A percentile compares a stretch with the other conserved stretches of the same genome.
Conservation (phyloP, 1,140 invertebrate genomes). For the Drosophila carrolli region DNA sequence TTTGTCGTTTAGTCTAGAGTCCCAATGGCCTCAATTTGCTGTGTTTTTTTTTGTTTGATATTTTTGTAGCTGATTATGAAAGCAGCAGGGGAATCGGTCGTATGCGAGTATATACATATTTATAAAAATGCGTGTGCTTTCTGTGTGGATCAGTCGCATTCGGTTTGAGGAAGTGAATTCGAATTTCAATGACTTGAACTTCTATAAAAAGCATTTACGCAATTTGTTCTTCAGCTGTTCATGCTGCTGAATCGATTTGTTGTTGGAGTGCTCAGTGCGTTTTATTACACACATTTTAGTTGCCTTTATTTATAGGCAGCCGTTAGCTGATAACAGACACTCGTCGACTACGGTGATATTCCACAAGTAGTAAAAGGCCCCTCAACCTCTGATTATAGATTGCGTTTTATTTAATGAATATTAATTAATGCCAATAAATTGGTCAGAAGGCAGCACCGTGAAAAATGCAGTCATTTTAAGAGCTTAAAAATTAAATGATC, state of each 20-base stretch:
- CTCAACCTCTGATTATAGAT: slow-evolving; percentile 27
- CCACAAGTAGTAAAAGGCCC: slow-evolving; percentile 2
- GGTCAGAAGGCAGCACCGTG: neutral
- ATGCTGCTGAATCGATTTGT: slow-evolving; percentile 7
- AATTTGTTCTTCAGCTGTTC: slow-evolving; percentile 59
- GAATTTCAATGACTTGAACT: slow-evolving; percentile 75
- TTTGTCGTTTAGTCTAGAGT: slow-evolving; percentile 30
- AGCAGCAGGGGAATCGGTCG: slow-evolving; percentile 1
- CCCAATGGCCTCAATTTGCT: slow-evolving; percentile 39
- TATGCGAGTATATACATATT: slow-evolving; percentile 1
- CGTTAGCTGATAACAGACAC: slow-evolving; percentile 45
- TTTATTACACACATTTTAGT: slow-evolving; percentile 39
- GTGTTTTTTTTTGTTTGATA: neutral
- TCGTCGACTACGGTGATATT: neutral
- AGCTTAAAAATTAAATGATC: too few relatives aligned
- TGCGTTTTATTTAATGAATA: slow-evolving; percentile 49
- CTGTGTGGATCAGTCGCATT: slow-evolving; percentile 2
- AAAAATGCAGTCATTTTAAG: neutral
- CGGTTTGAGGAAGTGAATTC: slow-evolving; percentile 68
- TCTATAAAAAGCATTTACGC: slow-evolving; percentile 80
- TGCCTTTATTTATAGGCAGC: slow-evolving; percentile 46
- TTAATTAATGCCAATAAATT: slow-evolving; percentile 43
- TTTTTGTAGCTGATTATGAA: slow-evolving; percentile 51
- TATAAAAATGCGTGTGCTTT: neutral
- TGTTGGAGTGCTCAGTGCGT: slow-evolving; percentile 20